Conservation (phyloP, 1,140 invertebrate species). For the Bathynomus jamesi region DNA sequence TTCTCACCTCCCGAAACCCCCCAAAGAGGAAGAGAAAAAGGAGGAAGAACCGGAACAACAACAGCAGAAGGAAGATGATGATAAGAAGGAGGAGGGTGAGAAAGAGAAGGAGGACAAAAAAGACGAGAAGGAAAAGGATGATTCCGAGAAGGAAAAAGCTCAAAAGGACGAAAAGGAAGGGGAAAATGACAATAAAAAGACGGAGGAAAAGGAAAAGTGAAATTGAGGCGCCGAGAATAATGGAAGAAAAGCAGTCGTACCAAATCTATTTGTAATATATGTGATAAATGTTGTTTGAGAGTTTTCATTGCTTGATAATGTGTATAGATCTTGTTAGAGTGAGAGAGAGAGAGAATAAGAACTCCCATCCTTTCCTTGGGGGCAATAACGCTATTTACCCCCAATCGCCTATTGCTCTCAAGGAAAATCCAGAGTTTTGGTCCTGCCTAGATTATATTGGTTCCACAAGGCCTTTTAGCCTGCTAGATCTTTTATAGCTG, state of each 20-base stretch:
- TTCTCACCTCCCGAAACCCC: constrained; percentile 38
- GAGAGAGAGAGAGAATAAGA: background rate
- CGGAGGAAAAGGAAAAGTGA: constrained; percentile 38
- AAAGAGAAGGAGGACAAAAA: constrained; percentile 39
- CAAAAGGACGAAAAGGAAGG: constrained; percentile 38
- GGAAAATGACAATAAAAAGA: constrained; percentile 39
- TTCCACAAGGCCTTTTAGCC: no score
- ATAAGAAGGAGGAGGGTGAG: constrained; percentile 37
- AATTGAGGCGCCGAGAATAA: constrained; percentile 11
- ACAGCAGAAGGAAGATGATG: constrained; percentile 25
- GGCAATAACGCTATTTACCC: background rate
- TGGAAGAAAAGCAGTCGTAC: constrained; percentile 10
- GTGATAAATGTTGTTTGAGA: constrained; percentile 1
- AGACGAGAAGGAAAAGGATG: constrained; percentile 38
- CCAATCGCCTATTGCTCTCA: background rate
- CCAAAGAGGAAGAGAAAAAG: constrained; percentile 30
- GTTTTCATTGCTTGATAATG: constrained; percentile 1
- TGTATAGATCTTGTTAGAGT: background rate
- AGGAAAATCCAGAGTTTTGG: background rate
- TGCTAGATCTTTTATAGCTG: no score
- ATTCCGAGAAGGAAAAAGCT: constrained; percentile 37
- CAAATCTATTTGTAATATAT: constrained; percentile 23
- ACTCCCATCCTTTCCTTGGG: background rate
- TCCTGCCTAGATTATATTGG: no score
- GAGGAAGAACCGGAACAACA: constrained; percentile 23